phyloP scores from a whole-genome alignment of 64 coral and sea anemone genomes.

The Actinia equina region DNA sequence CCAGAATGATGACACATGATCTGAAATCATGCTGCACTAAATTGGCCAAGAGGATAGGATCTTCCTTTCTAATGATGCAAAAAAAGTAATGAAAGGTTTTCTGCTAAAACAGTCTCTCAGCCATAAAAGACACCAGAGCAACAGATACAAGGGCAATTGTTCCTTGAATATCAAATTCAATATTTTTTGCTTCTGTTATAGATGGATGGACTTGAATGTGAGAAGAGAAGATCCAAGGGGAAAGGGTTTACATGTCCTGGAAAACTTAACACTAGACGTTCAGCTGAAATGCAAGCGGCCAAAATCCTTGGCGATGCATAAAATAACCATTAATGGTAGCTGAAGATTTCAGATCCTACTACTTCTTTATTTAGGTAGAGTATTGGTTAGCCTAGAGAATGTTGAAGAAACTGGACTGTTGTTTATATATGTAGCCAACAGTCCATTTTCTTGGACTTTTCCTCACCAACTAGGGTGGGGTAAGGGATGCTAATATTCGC shows the following conservation, averaged over 20 bases:
- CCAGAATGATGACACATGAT: too few species aligned
- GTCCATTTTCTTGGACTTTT: background rate
- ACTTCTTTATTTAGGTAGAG: background rate
- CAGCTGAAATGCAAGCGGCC: constrained; percentile 36
- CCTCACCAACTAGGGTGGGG: background rate
- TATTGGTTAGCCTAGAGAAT: background rate
- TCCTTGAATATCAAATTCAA: background rate
- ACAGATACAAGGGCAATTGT: background rate
- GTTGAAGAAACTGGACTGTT: background rate
- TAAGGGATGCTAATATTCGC: background rate
- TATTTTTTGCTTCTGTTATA: background rate
- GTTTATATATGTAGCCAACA: background rate
- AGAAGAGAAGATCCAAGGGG: constrained; percentile 51
- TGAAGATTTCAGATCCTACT: constrained; percentile 9
- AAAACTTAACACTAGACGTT: constrained; percentile 73
- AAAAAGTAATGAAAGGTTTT: too few species aligned
- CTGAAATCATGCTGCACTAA: too few species aligned
- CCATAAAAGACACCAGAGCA: background rate
- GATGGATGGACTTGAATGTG: constrained; percentile 39
- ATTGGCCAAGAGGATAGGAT: too few species aligned
- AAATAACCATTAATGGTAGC: background rate
- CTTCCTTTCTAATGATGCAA: too few species aligned
- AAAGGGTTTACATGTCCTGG: constrained; percentile 92
- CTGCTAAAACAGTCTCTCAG: background rate
- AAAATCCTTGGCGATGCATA: constrained; percentile 1